Conservation (phyloP, 2,797 vertebrate species). For the Syngnathus acus region DNA sequence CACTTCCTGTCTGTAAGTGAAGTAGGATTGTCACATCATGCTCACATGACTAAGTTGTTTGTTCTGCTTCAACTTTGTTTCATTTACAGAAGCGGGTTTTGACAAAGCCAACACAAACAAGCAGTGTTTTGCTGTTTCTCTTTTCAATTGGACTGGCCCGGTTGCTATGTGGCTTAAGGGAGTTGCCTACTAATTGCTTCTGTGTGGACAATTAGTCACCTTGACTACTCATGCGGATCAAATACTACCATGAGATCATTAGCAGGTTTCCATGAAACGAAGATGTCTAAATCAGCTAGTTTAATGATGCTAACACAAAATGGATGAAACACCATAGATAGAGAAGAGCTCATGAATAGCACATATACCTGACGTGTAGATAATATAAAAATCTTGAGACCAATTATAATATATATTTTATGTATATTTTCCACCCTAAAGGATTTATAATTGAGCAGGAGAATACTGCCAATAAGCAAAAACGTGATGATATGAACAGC, state of each 20-base stretch:
- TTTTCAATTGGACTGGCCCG: not conserved
- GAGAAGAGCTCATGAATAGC: too few species aligned
- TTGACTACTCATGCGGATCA: slow-evolving; percentile 39
- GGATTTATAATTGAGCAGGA: too few species aligned
- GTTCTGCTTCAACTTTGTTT: not conserved
- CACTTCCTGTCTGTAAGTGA: not conserved
- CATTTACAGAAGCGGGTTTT: not conserved
- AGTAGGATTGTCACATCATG: not conserved
- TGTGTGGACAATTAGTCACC: slow-evolving; percentile 55
- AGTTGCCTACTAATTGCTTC: slow-evolving; percentile 44
- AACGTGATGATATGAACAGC: too few species aligned
- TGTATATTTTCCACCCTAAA: too few species aligned
- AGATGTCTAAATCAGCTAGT: not conserved
- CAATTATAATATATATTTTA: too few species aligned
- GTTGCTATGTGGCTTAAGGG: slow-evolving; percentile 16
- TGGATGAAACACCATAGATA: too few species aligned
- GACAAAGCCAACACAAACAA: not conserved
- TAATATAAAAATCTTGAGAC: too few species aligned
- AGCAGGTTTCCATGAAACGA: slow-evolving; percentile 52
- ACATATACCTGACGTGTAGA: too few species aligned
- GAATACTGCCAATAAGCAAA: too few species aligned
- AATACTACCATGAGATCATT: slow-evolving; percentile 45
- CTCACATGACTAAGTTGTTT: not conserved
- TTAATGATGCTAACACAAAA: too few species aligned
- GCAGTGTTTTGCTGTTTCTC: not conserved